Evolutionary conservation across 2,888 invertebrate species (phyloP), one percentile per base, ranked within the genome.

Genomic region (Chymomyza caudatula): DNA sequence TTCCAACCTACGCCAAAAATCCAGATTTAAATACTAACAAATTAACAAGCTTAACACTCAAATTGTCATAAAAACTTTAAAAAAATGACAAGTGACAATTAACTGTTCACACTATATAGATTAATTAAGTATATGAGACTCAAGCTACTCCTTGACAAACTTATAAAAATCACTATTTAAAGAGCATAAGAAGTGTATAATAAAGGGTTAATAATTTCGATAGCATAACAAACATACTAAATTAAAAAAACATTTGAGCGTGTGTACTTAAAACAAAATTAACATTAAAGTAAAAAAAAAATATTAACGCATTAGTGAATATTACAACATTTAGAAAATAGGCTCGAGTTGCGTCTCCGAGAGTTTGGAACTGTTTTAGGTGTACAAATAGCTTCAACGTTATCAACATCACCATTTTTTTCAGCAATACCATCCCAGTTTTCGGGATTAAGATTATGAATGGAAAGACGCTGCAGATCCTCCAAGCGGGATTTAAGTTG

Each of bases 401-500:
- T 71, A 73, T 85, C 83, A 80, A 80, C 85, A 88, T 87, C 88
- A 82, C 77, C 72, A 69, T 73, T 69, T 59, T 71, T 76, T 74
- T 74, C 78, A 73, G 72, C 71, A 67, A 68, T 37, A 37, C 63
- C 60, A 66, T 62, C 66, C n/a, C 43, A 37, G 29, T 37, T 67
- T 15, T 75, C 67, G 37, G 56, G 55, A 37, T 69, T 58, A 23
- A 68, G 60, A 61, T 71, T 75, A 67, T 80, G 74, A 56, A 81
- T 49, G 47, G 87, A 88, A 49, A 80, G 72, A 52, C 86, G 83
- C 57, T 89, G 87, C 19, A 89, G 76, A 60, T 85, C 89, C 86
- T 92, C 93, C 69, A 94, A 85, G 71, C 93, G 91, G 77, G 90
- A 92, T 86, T 93, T 94, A 11, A 94, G 89, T 75, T 93, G 93